These are phyloP conservation scores for Calyptomena viridis DNA, from an alignment of 2,113 vertebrate genomes.

Conservation along the genomic window DNA sequence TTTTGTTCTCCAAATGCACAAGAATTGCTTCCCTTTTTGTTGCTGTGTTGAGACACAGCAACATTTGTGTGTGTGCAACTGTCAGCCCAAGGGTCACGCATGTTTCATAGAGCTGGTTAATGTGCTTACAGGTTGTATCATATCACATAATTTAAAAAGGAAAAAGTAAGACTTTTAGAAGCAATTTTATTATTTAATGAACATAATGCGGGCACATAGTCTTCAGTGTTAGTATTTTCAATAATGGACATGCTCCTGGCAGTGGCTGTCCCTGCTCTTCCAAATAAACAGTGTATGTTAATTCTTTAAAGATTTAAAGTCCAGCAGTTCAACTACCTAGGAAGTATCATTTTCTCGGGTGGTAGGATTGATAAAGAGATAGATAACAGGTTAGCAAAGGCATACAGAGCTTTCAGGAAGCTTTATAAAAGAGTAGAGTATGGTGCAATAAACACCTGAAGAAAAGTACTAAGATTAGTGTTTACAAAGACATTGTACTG, in stretches of 20 bases:
- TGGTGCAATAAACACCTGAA: too few species aligned
- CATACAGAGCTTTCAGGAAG: too few species aligned
- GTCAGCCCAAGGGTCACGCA: background rate
- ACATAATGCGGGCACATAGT: background rate
- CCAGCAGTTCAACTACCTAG: too few species aligned
- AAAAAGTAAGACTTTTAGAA: background rate
- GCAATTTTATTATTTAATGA: background rate
- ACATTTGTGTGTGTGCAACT: background rate
- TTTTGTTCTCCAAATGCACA: background rate
- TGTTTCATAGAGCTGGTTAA: background rate
- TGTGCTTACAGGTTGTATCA: background rate
- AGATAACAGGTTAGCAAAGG: too few species aligned
- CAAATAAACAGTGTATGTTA: background rate
- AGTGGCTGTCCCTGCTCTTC: background rate
- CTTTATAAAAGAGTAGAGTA: too few species aligned
- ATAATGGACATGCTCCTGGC: background rate
- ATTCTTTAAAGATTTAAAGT: background rate
- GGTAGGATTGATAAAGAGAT: too few species aligned
- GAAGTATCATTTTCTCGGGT: too few species aligned
- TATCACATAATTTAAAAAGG: background rate
- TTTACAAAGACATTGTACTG: too few species aligned
- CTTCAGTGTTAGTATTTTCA: background rate
- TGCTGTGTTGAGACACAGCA: background rate
- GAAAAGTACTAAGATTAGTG: too few species aligned
- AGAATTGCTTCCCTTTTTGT: background rate